phyloP scores from a whole-genome alignment of 2,888 invertebrate genomes.

The Pseudococcus longispinus region DNA sequence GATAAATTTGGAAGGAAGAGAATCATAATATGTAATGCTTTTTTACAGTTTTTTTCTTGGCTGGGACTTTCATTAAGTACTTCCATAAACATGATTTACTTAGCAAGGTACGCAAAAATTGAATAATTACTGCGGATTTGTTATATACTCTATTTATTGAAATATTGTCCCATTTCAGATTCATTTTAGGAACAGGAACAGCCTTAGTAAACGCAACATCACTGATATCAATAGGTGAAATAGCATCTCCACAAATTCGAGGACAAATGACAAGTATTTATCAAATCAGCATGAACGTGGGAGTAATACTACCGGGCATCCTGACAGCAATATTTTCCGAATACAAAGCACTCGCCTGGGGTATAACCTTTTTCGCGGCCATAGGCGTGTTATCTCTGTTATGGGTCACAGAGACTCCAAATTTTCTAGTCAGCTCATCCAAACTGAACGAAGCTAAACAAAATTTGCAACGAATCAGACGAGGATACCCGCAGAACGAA shows the following conservation, averaged over 20 bases:
- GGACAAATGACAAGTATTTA: constrained; percentile 58
- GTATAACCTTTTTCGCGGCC: not conserved
- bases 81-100: not conserved
- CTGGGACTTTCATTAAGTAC: not conserved
- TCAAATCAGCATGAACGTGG: constrained; percentile 63
- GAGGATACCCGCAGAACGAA: not conserved
- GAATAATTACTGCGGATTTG: not conserved
- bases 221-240: constrained; percentile 1
- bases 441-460: not conserved
- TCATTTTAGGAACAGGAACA: not conserved
- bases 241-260: constrained; percentile 58
- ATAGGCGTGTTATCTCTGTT: not conserved
- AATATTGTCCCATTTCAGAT: not conserved
- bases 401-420: not conserved
- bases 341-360: not conserved
- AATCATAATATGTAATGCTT: not conserved
- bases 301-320: constrained; percentile 63
- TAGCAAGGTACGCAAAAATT: constrained; percentile 10
- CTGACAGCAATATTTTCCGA: constrained; percentile 61
- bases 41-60: constrained; percentile 7
- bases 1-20: constrained; percentile 41
- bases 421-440: not conserved
- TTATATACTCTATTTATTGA: no score
- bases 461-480: not conserved
- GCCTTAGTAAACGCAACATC: not conserved